These are phyloP conservation scores for Agapetus fuscipes DNA, from an alignment of 2,888 invertebrate genomes.

Conservation along the genomic window DNA sequence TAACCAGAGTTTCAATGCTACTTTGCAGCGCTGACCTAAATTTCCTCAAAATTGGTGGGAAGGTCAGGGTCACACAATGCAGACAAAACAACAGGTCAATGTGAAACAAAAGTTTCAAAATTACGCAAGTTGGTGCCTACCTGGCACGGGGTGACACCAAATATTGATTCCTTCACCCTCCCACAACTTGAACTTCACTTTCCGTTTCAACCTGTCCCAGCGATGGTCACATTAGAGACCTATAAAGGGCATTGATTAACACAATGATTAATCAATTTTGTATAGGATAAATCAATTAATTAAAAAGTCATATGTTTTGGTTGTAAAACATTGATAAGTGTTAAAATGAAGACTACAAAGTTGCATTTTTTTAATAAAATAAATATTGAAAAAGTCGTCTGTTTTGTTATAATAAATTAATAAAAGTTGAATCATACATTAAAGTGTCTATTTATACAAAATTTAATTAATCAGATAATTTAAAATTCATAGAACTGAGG, in stretches of 20 bases:
- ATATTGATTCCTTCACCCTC: slow-evolving; percentile 43
- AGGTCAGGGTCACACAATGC: slow-evolving; percentile 12
- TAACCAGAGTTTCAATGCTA: background rate
- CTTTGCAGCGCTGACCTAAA: slow-evolving; percentile 8
- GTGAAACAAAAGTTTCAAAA: slow-evolving; percentile 16
- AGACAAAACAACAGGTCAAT: slow-evolving; percentile 11
- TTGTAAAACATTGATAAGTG: background rate
- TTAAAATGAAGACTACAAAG: too few relatives aligned
- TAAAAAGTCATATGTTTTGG: background rate
- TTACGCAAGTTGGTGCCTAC: slow-evolving; percentile 22
- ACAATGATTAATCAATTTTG: too few relatives aligned
- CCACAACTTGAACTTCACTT: slow-evolving; percentile 19
- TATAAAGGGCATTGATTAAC: background rate
- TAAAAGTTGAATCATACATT: too few relatives aligned
- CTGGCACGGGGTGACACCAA: slow-evolving; percentile 37
- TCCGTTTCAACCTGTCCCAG: slow-evolving; percentile 8
- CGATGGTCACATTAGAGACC: background rate
- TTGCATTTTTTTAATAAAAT: too few relatives aligned
- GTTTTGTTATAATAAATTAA: too few relatives aligned
- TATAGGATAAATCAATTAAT: too few relatives aligned
- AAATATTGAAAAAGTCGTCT: too few relatives aligned
- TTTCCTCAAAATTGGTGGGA: slow-evolving; percentile 1
- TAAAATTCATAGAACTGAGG: too few relatives aligned
- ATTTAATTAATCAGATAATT: too few relatives aligned
- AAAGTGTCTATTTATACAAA: too few relatives aligned